Conservation (phyloP, 92 coral and sea anemone genomes). For the Phenganax subtilis region DNA sequence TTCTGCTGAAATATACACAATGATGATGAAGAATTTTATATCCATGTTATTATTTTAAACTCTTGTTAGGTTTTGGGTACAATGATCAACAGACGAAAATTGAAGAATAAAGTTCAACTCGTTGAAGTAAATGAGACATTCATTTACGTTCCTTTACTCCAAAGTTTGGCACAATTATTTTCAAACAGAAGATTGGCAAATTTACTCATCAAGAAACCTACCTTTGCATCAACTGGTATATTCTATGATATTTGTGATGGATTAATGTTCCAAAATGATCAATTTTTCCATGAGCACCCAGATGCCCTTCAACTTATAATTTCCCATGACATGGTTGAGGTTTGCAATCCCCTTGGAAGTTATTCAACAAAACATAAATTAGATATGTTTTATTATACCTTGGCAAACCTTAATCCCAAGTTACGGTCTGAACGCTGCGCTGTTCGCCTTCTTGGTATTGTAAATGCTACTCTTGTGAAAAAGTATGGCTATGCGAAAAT, state of each 20-base stretch:
- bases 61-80: too few species aligned
- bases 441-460: not conserved
- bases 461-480: conserved; percentile 10
- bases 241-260: conserved; percentile 43
- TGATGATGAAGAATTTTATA: too few species aligned
- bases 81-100: too few species aligned
- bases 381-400: conserved; percentile 25
- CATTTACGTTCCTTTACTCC: conserved; percentile 13
- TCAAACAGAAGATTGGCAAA: conserved; percentile 14
- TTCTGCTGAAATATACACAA: too few species aligned
- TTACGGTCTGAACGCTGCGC: conserved; percentile 13
- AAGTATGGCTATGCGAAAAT: conserved; percentile 20
- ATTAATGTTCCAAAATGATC: conserved; percentile 32
- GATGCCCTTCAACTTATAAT: conserved; percentile 40
- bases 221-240: not conserved
- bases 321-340: conserved; percentile 46
- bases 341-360: conserved; percentile 48
- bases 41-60: too few species aligned
- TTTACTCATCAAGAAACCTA: conserved; percentile 7
- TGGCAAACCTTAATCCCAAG: conserved; percentile 14
- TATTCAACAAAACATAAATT: conserved; percentile 13
- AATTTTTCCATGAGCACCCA: conserved; percentile 31
- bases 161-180: conserved; percentile 16
- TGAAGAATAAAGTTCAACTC: too few species aligned
- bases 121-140: not conserved